Evolutionary conservation across 2,888 invertebrate genomes (phyloP), one percentile per base, ranked within the genome.

Genomic region (Uropetala carovei): DNA sequence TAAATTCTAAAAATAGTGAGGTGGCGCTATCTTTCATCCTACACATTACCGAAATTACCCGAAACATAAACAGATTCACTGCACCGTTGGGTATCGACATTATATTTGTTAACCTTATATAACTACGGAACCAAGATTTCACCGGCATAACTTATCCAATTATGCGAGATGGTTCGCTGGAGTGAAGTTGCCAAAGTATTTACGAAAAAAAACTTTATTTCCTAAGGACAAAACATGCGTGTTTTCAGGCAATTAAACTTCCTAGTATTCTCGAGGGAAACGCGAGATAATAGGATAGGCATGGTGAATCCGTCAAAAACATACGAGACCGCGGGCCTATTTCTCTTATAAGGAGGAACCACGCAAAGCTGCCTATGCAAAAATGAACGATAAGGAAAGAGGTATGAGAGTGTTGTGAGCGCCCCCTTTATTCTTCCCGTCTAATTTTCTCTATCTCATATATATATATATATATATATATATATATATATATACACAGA

Each of bases 361-460:
- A 89, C 89, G 89, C 89, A n/a, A 89, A 89, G 64, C 64, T 83
- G n/a, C 56, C 83, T 83, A 83, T 83, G 83, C 83, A 56, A 43
- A 22, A 89, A 18, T 43, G 89, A 89, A 64, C 43, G 89, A 89
- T 89, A 89, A 89, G 16, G 57, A n/a, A 64, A 43, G 89, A 89
- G 27, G 89, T 30, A 89, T 64, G 89, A 64, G 64, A 22, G 22
- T 9, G 75, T 22, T 22, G 75, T 22, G 75, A 75, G 75, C 13
- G 57, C 3, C 75, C 18, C 75, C n/a, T n/a, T n/a, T n/a, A n/a
- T 75, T 75, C 75, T 27, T 3, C 27, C 18, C 75, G n/a, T 82
- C 10, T 57, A 56, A 30, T 27, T n/a, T 60, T 14, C 83, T 14
- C 57, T n/a, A 64, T 10, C 43, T 3, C 27, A 16, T 43, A 14